Evolutionary conservation across 2,797 vertebrate species (phyloP).

Genomic region (Mormyrops boulengeri): DNA sequence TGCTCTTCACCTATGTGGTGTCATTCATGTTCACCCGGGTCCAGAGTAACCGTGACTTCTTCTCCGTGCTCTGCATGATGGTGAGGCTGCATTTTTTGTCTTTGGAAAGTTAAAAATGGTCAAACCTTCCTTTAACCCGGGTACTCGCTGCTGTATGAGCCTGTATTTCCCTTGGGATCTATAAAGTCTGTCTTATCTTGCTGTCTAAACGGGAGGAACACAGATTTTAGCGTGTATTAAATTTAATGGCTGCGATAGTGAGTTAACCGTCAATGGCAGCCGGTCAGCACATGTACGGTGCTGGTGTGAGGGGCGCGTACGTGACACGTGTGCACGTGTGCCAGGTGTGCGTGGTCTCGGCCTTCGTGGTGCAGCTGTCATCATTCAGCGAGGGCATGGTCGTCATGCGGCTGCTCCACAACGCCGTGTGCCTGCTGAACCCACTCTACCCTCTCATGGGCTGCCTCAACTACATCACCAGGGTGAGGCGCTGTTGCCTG

Average conservation of each 20-base stretch:
- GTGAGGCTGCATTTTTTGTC: constrained; percentile 47
- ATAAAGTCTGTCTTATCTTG: neutral
- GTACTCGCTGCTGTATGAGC: neutral
- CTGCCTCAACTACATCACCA: constrained; percentile 68
- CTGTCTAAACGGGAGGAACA: neutral
- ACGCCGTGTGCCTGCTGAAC: constrained; percentile 59
- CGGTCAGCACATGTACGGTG: neutral
- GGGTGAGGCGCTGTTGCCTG: constrained; percentile 41
- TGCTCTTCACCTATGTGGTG: constrained; percentile 75
- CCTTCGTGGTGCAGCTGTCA: constrained; percentile 57
- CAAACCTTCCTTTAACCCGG: neutral
- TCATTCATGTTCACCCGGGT: constrained; percentile 73
- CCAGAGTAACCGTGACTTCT: constrained; percentile 74
- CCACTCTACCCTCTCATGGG: constrained; percentile 69
- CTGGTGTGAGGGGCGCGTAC: neutral
- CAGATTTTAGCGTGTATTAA: neutral
- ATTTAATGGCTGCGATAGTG: neutral
- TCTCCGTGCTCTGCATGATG: constrained; percentile 71
- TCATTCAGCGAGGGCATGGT: constrained; percentile 46
- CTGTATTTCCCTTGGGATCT: neutral
- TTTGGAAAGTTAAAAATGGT: neutral
- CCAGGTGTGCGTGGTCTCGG: constrained; percentile 66
- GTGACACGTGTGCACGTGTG: neutral
- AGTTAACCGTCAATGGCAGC: neutral
- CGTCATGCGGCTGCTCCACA: constrained; percentile 55